Evolutionary conservation across 2,113 vertebrate species (phyloP).

Genomic region (Brachyhypopomus occidentalis): DNA sequence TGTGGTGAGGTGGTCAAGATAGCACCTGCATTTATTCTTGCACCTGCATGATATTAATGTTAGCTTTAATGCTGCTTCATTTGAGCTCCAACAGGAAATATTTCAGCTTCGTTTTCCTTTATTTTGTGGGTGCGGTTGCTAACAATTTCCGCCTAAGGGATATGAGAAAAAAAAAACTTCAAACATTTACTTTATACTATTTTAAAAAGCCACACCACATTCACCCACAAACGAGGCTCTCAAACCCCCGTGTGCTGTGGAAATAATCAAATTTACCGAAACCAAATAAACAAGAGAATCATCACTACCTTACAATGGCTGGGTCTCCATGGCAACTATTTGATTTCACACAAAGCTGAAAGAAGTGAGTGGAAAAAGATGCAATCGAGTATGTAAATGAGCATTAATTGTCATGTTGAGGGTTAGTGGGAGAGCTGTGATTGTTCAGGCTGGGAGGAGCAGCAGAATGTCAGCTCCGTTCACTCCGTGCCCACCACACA

Average conservation of each 20-base stretch:
- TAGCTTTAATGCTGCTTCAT: too few relatives aligned
- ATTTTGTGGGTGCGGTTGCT: too few relatives aligned
- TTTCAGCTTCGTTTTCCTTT: too few relatives aligned
- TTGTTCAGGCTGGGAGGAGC: constrained; percentile 11
- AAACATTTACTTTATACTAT: not conserved
- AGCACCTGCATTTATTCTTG: constrained; percentile 18
- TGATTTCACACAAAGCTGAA: constrained; percentile 46
- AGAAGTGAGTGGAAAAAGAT: constrained; percentile 45
- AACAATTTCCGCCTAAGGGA: too few relatives aligned
- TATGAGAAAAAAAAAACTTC: not conserved
- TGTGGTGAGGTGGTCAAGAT: constrained; percentile 18
- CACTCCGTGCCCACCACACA: not conserved
- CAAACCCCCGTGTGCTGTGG: not conserved
- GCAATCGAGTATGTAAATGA: constrained; percentile 53
- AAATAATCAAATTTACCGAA: constrained; percentile 41
- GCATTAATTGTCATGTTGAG: constrained; percentile 58
- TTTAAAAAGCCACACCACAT: not conserved
- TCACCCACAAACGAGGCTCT: not conserved
- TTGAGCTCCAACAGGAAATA: too few relatives aligned
- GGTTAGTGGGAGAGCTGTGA: constrained; percentile 48
- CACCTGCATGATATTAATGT: constrained; percentile 6
- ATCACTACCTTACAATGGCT: constrained; percentile 15
- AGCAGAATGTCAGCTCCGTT: not conserved
- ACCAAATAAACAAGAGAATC: constrained; percentile 31
- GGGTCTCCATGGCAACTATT: constrained; percentile 55